A percentile compares a stretch with the other conserved stretches of the same genome.
phyloP scores from a whole-genome alignment of 2,113 vertebrate species.

The Apaloderma vittatum region DNA sequence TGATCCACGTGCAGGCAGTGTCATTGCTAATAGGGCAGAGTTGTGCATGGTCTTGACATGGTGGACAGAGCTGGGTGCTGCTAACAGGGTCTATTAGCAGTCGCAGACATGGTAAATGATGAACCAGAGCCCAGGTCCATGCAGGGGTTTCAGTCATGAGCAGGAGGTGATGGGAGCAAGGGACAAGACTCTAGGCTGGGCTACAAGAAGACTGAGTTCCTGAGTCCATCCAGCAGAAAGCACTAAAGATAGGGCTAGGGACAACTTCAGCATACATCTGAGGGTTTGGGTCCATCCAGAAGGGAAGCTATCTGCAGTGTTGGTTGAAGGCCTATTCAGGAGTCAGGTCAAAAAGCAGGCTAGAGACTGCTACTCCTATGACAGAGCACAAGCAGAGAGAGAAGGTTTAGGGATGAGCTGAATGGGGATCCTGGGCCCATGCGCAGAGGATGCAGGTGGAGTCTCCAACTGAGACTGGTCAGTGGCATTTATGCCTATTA shows the following conservation, averaged over 20 bases:
- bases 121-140: not conserved
- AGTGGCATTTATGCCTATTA: not conserved
- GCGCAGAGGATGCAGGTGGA: not conserved
- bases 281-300: not conserved
- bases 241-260: not conserved
- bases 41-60: not conserved
- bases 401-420: not conserved
- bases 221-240: not conserved
- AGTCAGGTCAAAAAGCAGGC: not conserved
- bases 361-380: rapidly evolving
- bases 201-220: not conserved
- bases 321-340: not conserved
- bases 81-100: not conserved
- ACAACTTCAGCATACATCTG: not conserved
- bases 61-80: not conserved
- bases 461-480: rapidly evolving
- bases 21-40: not conserved
- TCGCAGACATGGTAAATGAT: not conserved
- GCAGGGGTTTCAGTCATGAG: not conserved
- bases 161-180: not conserved
- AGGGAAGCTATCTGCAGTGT: not conserved
- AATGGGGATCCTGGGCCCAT: not conserved
- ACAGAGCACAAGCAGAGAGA: not conserved
- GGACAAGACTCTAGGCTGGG: not conserved
- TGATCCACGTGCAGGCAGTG: not conserved